Evolutionary conservation across 2,888 invertebrate species (phyloP), one percentile per base, ranked within the genome.

Genomic region (Caenorhabditis angaria): DNA sequence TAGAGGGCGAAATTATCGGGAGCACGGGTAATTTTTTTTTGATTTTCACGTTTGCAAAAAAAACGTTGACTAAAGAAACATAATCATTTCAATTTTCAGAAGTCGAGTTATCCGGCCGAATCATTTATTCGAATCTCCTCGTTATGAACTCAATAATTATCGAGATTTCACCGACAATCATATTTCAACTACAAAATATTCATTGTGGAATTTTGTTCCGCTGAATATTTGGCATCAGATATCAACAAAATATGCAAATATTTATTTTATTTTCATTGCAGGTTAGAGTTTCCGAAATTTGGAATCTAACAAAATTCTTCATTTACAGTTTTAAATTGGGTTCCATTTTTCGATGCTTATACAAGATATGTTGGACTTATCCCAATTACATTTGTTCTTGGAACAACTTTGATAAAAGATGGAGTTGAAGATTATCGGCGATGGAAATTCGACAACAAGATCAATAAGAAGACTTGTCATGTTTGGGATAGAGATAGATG

Each of bases 261-360:
- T 97, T 87, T 97, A 97, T 90, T 97, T 97, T 90, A 93, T 97
- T 88, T 94, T 95, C 88, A 95, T 97, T 88, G 95, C 96, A 85
- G 90, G 95, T 85, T 51, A 59, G 68, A 59, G 91, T 96, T 77
- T 95, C 96, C 90, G 96, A 94, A 94, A 92, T 95, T 50, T 27
- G 20, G 8, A 8, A 50, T 4, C 66, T 50, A 8, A 28, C 29
- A 25, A 53, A 6, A 41, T 12, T 32, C 32, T 32, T 32, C 32
- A 4, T 27, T 76, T 76, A 70, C 61, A 76, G 77, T 77, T 32
- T 60, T 84, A 51, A 82, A 84, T 62, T 83, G 76, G 70, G 71
- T 83, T 25, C 84, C 84, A 18, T 64, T 62, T 2, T 72, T 86
- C 41, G 77, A 76, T 28, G 82, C 84, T 5, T 82, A 82, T 62